Evolutionary conservation across 2,113 vertebrate genomes (phyloP).

Genomic region (Cyprinodon tularosa): DNA sequence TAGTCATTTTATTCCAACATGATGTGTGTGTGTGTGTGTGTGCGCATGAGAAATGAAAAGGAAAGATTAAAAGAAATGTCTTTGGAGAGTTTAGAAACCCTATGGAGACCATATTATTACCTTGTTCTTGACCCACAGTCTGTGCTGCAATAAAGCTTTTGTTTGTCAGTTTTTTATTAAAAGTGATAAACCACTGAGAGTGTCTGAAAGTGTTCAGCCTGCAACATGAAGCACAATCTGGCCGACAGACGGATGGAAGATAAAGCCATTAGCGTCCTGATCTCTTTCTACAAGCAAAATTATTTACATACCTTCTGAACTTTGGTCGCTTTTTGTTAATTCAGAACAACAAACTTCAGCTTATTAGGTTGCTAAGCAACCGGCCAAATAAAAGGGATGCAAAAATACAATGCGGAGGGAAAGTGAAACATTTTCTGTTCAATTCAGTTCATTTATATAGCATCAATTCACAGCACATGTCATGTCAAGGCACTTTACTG

Average conservation of each 20-base stretch:
- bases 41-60: slow-evolving; percentile 5
- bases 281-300: slow-evolving; percentile 17
- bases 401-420: background rate
- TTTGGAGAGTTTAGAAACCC: slow-evolving; percentile 8
- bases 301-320: background rate
- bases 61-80: slow-evolving; percentile 22
- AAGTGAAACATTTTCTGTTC: background rate
- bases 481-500: no score
- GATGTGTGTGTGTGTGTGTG: slow-evolving; percentile 2
- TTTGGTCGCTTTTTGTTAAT: background rate
- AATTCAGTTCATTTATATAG: no score
- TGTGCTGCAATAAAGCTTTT: background rate
- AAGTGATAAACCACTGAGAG: slow-evolving; percentile 1
- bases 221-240: background rate
- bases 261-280: slow-evolving; percentile 21
- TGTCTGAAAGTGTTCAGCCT: slow-evolving; percentile 6
- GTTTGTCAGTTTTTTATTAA: slow-evolving; percentile 1
- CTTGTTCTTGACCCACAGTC: background rate
- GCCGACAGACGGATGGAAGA: slow-evolving; percentile 6
- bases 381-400: background rate
- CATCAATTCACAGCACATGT: no score
- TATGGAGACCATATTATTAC: background rate
- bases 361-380: background rate
- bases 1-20: slow-evolving; percentile 21
- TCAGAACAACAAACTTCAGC: background rate